Evolutionary conservation across 2,888 invertebrate species (phyloP).

Genomic region (Scaptodrosophila latifasciaeformis): DNA sequence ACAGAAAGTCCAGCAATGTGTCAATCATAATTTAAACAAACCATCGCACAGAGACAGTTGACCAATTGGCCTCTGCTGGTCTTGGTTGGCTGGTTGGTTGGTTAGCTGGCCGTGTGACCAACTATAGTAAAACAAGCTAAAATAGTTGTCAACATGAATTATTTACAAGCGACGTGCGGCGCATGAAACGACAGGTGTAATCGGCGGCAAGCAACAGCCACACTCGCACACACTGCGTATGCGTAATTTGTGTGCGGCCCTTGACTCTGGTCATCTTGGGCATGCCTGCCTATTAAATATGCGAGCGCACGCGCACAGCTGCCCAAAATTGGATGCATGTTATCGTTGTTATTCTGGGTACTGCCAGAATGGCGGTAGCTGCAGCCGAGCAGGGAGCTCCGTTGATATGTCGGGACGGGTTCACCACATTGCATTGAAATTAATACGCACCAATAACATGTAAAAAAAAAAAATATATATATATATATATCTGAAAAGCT

Average conservation of each 20-base stretch:
- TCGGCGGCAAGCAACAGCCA: slow-evolving; percentile 2
- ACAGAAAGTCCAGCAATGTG: slow-evolving; percentile 56
- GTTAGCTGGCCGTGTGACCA: slow-evolving; percentile 41
- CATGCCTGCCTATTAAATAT: slow-evolving; percentile 44
- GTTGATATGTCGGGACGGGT: no score
- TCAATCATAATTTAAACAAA: slow-evolving; percentile 57
- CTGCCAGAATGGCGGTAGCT: no score
- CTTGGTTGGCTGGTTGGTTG: slow-evolving; percentile 2
- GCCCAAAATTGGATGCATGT: slow-evolving; percentile 51
- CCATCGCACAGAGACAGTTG: slow-evolving; percentile 32
- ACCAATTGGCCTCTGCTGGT: not conserved
- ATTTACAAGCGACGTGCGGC: slow-evolving; percentile 63
- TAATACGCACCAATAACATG: slow-evolving; percentile 61
- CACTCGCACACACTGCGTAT: slow-evolving; percentile 32
- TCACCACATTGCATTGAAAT: slow-evolving; percentile 43
- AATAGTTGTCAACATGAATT: slow-evolving; percentile 69
- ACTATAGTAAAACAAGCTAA: slow-evolving; percentile 60
- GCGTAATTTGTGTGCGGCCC: slow-evolving; percentile 27
- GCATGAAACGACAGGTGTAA: slow-evolving; percentile 38
- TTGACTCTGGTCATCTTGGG: not conserved
- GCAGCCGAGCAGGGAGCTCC: not conserved
- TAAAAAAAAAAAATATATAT: no score
- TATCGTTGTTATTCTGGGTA: no score
- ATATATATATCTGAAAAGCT: no score
- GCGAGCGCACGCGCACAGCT: slow-evolving; percentile 63